Conservation (phyloP, 2,113 vertebrate species). For the Euleptes europaea region DNA sequence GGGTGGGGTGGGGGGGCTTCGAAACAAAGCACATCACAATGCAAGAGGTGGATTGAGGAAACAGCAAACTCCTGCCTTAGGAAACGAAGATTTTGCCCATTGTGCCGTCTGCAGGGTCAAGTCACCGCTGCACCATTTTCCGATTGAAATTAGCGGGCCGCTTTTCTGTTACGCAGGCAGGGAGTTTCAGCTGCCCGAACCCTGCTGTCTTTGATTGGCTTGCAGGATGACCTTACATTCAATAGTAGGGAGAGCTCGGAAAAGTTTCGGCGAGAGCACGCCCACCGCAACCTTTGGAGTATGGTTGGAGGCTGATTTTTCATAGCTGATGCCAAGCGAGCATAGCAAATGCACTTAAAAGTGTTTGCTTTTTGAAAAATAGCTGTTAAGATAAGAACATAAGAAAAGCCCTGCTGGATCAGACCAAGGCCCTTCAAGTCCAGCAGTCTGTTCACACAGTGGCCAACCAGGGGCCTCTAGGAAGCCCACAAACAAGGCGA, state of each 20-base stretch:
- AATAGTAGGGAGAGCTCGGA: background rate
- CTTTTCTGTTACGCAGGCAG: background rate
- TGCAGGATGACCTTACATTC: background rate
- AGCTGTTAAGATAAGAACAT: no score
- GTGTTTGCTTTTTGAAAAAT: no score
- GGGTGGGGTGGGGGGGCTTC: rapidly evolving
- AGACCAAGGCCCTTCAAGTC: no score
- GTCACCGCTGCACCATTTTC: background rate
- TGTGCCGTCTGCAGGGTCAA: rapidly evolving
- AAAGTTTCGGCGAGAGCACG: no score
- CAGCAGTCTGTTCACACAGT: no score
- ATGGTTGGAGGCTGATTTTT: no score
- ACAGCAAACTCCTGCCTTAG: background rate
- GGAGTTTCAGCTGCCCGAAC: background rate
- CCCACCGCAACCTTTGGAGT: no score
- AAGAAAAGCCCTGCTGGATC: no score
- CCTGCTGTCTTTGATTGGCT: background rate
- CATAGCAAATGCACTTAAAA: no score
- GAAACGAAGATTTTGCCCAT: background rate
- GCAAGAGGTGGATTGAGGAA: background rate
- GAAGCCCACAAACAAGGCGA: no score
- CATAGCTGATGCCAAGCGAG: no score
- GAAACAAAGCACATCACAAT: background rate
- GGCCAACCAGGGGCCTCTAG: no score
- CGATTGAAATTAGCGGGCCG: background rate